A percentile compares a stretch with the other conserved stretches of the same genome.
Conservation (phyloP, 2,797 vertebrate species). For the Acanthiza pusilla region DNA sequence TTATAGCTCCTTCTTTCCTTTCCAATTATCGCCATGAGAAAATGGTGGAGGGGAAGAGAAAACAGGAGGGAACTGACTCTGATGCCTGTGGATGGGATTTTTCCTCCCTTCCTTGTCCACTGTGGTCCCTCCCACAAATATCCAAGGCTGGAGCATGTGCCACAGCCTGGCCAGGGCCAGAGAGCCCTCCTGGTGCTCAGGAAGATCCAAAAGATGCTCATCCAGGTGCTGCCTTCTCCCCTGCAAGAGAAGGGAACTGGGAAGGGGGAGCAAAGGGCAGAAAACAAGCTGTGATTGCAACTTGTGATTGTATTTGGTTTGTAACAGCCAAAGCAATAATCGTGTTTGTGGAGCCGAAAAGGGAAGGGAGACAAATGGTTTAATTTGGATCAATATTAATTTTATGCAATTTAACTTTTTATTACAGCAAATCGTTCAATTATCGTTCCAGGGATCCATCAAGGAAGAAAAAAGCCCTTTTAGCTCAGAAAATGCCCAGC, state of each 20-base stretch:
- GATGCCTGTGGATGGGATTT: fast-evolving
- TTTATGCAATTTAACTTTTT: conserved; percentile 74
- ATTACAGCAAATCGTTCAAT: conserved; percentile 66
- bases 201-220: not conserved
- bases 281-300: not conserved
- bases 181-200: fast-evolving
- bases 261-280: not conserved
- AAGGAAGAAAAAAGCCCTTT: not conserved
- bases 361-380: conserved; percentile 72
- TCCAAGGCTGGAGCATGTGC: fast-evolving
- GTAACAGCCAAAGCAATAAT: conserved; percentile 43
- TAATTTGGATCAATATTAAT: conserved; percentile 81
- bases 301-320: conserved; percentile 41
- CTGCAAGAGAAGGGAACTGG: not conserved
- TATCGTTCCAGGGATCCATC: conserved; percentile 42
- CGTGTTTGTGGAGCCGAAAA: conserved; percentile 62
- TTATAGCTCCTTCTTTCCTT: conserved; percentile 29
- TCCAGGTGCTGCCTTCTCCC: not conserved
- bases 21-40: not conserved
- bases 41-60: not conserved
- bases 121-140: fast-evolving
- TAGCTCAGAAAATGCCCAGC: not conserved
- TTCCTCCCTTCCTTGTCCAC: not conserved
- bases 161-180: not conserved
- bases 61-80: not conserved